A percentile compares a stretch with the other conserved stretches of the same genome.
Conservation (phyloP, 1,140 invertebrate species). For the Lutraria rhynchaena region DNA sequence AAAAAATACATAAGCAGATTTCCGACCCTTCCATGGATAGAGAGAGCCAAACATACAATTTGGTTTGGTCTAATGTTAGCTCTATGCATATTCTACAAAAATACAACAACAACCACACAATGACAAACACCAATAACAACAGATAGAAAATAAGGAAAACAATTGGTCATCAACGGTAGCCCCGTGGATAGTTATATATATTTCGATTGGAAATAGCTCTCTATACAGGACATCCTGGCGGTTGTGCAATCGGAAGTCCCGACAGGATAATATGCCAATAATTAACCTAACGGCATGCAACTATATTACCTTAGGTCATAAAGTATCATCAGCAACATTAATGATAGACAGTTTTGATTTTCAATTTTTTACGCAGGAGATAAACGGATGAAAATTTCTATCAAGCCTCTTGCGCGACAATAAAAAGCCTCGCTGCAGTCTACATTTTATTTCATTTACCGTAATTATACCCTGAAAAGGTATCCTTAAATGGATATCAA, state of each 20-base stretch:
- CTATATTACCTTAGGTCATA: background rate
- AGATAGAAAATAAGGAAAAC: too few species aligned
- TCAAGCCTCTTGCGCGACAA: slow-evolving; percentile 38
- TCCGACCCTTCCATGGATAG: too few species aligned
- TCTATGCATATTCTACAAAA: too few species aligned
- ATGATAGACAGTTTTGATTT: background rate
- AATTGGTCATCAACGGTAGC: too few species aligned
- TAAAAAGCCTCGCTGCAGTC: slow-evolving; percentile 42
- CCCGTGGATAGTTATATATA: too few species aligned
- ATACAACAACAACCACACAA: too few species aligned
- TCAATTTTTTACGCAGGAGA: slow-evolving; percentile 9
- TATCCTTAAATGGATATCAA: slow-evolving; percentile 53
- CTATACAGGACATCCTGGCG: background rate
- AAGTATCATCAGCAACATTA: background rate
- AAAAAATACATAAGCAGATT: too few species aligned
- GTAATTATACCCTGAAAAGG: slow-evolving; percentile 49
- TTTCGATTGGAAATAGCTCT: too few species aligned
- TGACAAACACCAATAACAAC: too few species aligned
- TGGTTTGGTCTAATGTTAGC: too few species aligned
- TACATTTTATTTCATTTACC: slow-evolving; percentile 53
- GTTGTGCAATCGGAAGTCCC: background rate
- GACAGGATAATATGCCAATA: slow-evolving; percentile 14
- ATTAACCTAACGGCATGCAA: background rate
- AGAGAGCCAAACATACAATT: too few species aligned
- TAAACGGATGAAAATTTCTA: slow-evolving; percentile 40